Conservation (phyloP, 2,113 vertebrate species). For the Phylloscopus trochilus region DNA sequence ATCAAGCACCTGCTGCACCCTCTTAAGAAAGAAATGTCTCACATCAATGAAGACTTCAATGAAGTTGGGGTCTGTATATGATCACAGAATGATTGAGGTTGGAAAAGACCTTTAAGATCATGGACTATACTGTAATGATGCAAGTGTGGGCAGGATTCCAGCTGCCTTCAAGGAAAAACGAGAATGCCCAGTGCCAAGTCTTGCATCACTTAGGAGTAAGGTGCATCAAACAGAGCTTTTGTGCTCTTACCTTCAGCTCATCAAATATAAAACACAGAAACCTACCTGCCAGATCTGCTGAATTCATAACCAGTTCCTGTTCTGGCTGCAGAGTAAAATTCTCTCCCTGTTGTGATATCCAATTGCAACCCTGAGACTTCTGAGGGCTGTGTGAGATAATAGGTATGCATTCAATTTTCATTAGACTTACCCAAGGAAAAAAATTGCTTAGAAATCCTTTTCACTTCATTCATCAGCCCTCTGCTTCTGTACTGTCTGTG, state of each 20-base stretch:
- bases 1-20: background rate
- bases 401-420: rapidly evolving
- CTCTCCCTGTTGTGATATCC: background rate
- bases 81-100: background rate
- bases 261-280: background rate
- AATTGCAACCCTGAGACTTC: background rate
- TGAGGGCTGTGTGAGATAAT: background rate
- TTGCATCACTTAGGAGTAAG: rapidly evolving
- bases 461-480: background rate
- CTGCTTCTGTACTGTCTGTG: background rate
- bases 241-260: background rate
- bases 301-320: background rate
- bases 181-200: background rate
- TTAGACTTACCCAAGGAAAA: background rate
- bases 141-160: background rate
- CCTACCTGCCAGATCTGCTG: background rate
- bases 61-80: background rate
- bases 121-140: background rate
- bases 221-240: background rate
- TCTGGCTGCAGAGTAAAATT: background rate
- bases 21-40: background rate
- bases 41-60: background rate
- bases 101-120: background rate
- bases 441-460: background rate
- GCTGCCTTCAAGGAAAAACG: background rate